Evolutionary conservation across 64 coral and sea anemone species (phyloP).

Genomic region (Acropora tenuis): DNA sequence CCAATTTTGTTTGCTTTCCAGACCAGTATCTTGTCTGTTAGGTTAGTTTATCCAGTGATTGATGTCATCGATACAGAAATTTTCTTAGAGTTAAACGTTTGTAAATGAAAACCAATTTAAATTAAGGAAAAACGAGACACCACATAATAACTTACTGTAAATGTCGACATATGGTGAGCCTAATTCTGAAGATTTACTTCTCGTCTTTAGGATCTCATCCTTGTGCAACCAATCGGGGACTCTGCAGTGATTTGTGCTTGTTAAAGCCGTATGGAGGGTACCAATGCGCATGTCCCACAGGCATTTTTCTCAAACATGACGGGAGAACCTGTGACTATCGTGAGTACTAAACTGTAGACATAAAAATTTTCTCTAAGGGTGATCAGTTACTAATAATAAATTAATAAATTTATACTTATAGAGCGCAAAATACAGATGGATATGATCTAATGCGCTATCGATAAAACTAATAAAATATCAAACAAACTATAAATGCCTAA

Average conservation of each 20-base stretch:
- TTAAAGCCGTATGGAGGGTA: conserved; percentile 19
- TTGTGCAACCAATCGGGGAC: conserved; percentile 59
- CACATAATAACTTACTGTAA: background rate
- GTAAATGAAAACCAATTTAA: no score
- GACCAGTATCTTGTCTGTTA: background rate
- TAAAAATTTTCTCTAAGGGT: background rate
- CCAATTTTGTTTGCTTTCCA: background rate
- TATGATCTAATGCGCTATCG: no score
- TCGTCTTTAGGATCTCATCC: conserved; percentile 6
- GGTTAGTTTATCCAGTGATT: background rate
- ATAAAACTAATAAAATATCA: no score
- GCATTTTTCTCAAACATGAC: conserved; percentile 31
- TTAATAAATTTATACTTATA: no score
- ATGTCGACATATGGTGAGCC: background rate
- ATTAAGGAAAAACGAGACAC: background rate
- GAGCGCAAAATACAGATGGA: no score
- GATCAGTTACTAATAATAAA: background rate
- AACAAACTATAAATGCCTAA: no score
- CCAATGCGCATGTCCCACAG: conserved; percentile 62
- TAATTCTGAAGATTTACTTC: background rate
- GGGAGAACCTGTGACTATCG: conserved; percentile 60
- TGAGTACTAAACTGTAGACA: conserved; percentile 4
- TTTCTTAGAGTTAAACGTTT: background rate
- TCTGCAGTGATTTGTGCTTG: conserved; percentile 67
- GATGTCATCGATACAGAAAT: background rate